Conservation (phyloP, 2,113 vertebrate genomes). For the Pheucticus melanocephalus region DNA sequence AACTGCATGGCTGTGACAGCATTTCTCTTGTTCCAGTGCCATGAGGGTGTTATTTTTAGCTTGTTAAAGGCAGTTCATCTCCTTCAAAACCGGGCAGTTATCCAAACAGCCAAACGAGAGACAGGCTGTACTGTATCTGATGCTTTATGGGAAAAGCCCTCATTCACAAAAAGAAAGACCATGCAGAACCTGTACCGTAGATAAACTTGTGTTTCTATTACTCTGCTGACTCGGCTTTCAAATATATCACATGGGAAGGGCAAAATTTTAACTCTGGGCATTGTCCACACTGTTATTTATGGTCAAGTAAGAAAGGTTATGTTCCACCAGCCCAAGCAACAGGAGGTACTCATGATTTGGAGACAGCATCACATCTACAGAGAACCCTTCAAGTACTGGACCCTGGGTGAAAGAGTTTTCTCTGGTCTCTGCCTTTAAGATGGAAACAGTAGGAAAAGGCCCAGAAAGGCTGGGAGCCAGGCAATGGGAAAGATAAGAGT, state of each 20-base stretch:
- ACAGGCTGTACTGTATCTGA: slow-evolving; percentile 57
- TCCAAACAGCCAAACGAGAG: slow-evolving; percentile 67
- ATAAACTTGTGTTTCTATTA: not conserved
- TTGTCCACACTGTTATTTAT: not conserved
- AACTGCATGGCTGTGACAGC: not conserved
- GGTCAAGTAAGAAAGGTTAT: slow-evolving; percentile 8
- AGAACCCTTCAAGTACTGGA: not conserved
- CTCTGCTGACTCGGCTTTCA: not conserved
- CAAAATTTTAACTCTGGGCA: not conserved
- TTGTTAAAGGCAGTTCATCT: slow-evolving; percentile 63
- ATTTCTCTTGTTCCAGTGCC: slow-evolving; percentile 47
- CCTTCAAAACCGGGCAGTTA: slow-evolving; percentile 68
- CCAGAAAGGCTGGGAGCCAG: not conserved
- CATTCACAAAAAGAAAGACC: slow-evolving; percentile 59
- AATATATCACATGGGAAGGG: not conserved
- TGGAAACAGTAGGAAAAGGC: not conserved
- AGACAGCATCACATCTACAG: not conserved
- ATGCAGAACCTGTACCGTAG: not conserved
- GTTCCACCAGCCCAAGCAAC: not conserved
- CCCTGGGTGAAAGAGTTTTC: not conserved
- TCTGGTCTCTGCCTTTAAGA: not conserved
- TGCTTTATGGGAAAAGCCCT: slow-evolving; percentile 55
- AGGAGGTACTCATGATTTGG: not conserved
- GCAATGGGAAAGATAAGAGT: accelerated
- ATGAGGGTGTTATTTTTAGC: slow-evolving; percentile 59